Evolutionary conservation across 2,113 vertebrate species (phyloP), one percentile per base, ranked within the genome.

Genomic region (Misgurnus mizolepis): DNA sequence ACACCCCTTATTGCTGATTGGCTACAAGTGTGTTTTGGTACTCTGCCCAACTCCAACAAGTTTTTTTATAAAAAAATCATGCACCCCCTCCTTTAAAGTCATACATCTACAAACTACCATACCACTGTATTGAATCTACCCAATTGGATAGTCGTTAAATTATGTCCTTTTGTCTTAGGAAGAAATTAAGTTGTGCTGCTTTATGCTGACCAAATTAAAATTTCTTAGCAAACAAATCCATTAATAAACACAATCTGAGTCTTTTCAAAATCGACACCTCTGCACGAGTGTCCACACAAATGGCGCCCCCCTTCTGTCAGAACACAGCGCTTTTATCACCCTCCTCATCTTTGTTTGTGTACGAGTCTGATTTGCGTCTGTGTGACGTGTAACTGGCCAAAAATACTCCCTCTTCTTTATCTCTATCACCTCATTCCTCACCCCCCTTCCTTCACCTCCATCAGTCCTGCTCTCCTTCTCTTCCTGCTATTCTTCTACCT

Each of bases 371-470:
- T 64, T 81, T 83, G 75, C 75, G 79, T 83, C 69, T 75, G 75
- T 79, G 39, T 81, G 84, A 83, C 76, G 82, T 79, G 61, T 77
- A 67, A 61, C 60, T 1, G 1, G 74, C 80, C 80, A 86, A 84
- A 84, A 86, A 86, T 84, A 84, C 82, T 60, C 76, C 41, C 78
- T 77, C 67, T 78, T 82, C 66, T 78, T 83, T 81, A 85, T 85
- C 84, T 85, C 79, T 70, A 83, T 81, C 79, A 66, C 68, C 68
- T 76, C 67, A 61, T 75, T 76, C 76, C 76, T 78, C 81, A 67
- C 79, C 45, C 65, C 82, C 79, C 70, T 69, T 83, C 78, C 81
- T 69, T 78, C 49, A 77, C 74, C 78, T 83, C 81, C 56, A 73
- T 72, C 82, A 73, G 74, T 68, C 78, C 67, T 69, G 41, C 39